phyloP scores from a whole-genome alignment of 2,888 invertebrate species.

The Apoda limacodes region DNA sequence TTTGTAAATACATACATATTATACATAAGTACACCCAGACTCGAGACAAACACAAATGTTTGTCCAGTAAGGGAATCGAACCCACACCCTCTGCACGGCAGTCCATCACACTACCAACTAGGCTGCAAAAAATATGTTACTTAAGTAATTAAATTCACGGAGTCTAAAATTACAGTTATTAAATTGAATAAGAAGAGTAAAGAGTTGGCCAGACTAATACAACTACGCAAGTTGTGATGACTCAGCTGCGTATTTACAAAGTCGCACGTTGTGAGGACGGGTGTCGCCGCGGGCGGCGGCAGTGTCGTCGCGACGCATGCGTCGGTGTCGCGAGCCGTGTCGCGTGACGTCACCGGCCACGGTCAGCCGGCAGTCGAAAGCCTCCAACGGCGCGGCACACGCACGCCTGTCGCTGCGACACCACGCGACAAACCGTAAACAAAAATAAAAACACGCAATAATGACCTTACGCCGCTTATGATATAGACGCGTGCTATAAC shows the following conservation, averaged over 20 bases:
- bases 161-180: background rate
- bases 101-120: too few relatives aligned
- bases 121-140: too few relatives aligned
- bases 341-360: conserved; percentile 32
- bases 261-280: conserved; percentile 11
- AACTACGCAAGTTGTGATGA: conserved; percentile 23
- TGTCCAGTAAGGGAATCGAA: too few relatives aligned
- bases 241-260: conserved; percentile 7
- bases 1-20: too few relatives aligned
- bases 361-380: background rate
- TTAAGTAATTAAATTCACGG: too few relatives aligned
- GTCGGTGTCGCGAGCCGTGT: conserved; percentile 24
- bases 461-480: conserved; percentile 43
- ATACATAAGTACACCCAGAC: too few relatives aligned
- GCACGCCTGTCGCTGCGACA: conserved; percentile 19
- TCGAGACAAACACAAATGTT: too few relatives aligned
- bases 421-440: conserved; percentile 27
- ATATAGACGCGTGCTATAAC: conserved; percentile 31
- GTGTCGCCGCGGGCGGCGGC: conserved; percentile 22
- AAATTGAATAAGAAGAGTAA: conserved; percentile 13
- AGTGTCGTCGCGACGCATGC: conserved; percentile 33
- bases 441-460: conserved; percentile 43
- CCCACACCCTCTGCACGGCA: too few relatives aligned
- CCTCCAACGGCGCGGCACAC: too few relatives aligned
- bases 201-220: conserved; percentile 26